Conservation (phyloP, 2,888 invertebrate species). For the Bombyx huttoni region DNA sequence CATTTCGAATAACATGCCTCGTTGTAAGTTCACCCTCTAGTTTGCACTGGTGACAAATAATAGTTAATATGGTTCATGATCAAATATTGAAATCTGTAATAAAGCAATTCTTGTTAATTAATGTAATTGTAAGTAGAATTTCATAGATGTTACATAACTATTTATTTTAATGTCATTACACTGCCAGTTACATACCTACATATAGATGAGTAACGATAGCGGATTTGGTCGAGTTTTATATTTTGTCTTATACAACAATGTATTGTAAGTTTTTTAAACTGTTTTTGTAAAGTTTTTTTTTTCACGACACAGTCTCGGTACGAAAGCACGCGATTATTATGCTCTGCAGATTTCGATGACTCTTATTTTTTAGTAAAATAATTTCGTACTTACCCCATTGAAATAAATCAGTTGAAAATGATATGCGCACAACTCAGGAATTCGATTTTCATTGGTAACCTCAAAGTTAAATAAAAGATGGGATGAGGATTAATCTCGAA, state of each 20-base stretch:
- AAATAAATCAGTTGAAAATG: too few relatives aligned
- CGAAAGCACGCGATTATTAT: not conserved
- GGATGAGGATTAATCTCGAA: too few relatives aligned
- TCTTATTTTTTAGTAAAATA: too few relatives aligned
- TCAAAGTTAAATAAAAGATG: too few relatives aligned
- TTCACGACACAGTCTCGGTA: slow-evolving; percentile 6
- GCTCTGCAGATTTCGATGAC: not conserved
- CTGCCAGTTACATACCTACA: slow-evolving; percentile 68
- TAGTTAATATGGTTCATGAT: slow-evolving; percentile 20
- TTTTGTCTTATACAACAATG: slow-evolving; percentile 62
- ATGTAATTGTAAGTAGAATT: slow-evolving; percentile 61
- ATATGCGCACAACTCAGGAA: too few relatives aligned
- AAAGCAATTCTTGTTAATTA: slow-evolving; percentile 69
- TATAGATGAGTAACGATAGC: slow-evolving; percentile 59
- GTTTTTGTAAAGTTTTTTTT: slow-evolving; percentile 41
- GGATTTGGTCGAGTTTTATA: slow-evolving; percentile 67
- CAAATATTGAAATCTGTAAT: slow-evolving; percentile 51
- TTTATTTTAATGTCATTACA: slow-evolving; percentile 56
- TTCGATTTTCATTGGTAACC: too few relatives aligned
- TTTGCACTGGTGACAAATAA: slow-evolving; percentile 60
- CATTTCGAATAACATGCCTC: slow-evolving; percentile 49
- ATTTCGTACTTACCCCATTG: too few relatives aligned
- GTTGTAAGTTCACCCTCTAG: slow-evolving; percentile 63
- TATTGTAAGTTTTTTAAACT: slow-evolving; percentile 62
- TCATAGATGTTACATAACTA: slow-evolving; percentile 40